phyloP scores from a whole-genome alignment of 2,888 invertebrate genomes.

The Lamproptera curius region DNA sequence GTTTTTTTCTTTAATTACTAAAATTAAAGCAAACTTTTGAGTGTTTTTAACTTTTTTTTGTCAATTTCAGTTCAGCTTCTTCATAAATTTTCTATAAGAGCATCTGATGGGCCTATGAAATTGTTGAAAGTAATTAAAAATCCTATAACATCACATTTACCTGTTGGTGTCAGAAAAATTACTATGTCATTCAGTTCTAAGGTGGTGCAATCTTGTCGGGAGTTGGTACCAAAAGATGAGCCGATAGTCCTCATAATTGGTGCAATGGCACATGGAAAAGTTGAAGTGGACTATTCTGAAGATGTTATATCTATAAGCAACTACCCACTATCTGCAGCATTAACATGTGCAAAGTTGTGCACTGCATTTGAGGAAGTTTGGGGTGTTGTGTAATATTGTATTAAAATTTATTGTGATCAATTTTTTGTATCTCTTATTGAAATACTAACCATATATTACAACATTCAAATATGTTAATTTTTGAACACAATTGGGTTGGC shows the following conservation, averaged over 20 bases:
- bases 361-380: slow-evolving; percentile 96
- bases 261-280: slow-evolving; percentile 98
- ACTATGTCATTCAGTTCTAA: slow-evolving; percentile 94
- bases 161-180: slow-evolving; percentile 94
- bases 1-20: too few species aligned
- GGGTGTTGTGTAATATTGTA: slow-evolving; percentile 80
- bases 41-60: not conserved
- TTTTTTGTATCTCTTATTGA: not conserved
- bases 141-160: slow-evolving; percentile 95
- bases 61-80: slow-evolving; percentile 91
- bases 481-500: too few species aligned
- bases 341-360: slow-evolving; percentile 97
- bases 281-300: slow-evolving; percentile 93
- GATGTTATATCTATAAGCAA: slow-evolving; percentile 94
- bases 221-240: slow-evolving; percentile 87
- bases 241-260: slow-evolving; percentile 95
- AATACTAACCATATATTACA: too few species aligned
- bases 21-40: not conserved
- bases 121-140: slow-evolving; percentile 97
- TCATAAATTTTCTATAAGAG: slow-evolving; percentile 95
- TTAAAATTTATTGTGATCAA: slow-evolving; percentile 4
- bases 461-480: too few species aligned
- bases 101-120: slow-evolving; percentile 92
- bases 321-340: slow-evolving; percentile 97
- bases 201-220: slow-evolving; percentile 81